phyloP scores from a whole-genome alignment of 2,888 invertebrate genomes.

The Dascillus cervinus region DNA sequence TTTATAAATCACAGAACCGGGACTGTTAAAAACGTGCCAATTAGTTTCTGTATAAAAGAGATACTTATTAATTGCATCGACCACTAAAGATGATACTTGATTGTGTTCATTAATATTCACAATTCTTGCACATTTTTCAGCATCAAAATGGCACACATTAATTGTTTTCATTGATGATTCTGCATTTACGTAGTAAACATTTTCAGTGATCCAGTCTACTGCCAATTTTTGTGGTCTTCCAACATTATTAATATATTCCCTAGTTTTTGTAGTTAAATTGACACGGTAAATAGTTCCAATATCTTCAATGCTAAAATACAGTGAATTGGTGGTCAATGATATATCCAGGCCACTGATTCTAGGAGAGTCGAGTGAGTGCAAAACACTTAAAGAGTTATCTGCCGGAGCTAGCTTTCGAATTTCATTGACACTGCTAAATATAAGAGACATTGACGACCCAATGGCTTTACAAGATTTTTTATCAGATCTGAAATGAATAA shows the following conservation, averaged over 20 bases:
- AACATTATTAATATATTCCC: constrained; percentile 38
- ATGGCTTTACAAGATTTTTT: constrained; percentile 60
- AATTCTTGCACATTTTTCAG: constrained; percentile 36
- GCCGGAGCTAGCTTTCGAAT: constrained; percentile 46
- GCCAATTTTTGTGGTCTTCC: constrained; percentile 51
- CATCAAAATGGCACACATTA: constrained; percentile 34
- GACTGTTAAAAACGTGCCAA: constrained; percentile 39
- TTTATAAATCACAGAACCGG: constrained; percentile 47
- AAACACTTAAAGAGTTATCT: constrained; percentile 31
- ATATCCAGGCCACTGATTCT: constrained; percentile 50
- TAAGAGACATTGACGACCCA: constrained; percentile 46
- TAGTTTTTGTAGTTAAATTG: constrained; percentile 35
- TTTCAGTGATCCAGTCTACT: constrained; percentile 67
- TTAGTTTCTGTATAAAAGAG: constrained; percentile 52
- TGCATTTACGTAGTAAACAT: constrained; percentile 56
- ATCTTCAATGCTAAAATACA: constrained; percentile 47
- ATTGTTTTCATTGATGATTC: constrained; percentile 29
- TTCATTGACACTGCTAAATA: constrained; percentile 50
- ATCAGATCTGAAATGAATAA: constrained; percentile 45
- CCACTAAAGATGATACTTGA: constrained; percentile 51
- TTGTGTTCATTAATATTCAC: constrained; percentile 44
- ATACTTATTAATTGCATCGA: constrained; percentile 54
- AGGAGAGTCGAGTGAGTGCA: constrained; percentile 42
- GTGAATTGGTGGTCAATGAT: constrained; percentile 36
- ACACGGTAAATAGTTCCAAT: constrained; percentile 40